Percentiles rank a stretch among this genome's conserved stretches.
Conservation (phyloP, 2,113 vertebrate genomes). For the Cairina moschata region DNA sequence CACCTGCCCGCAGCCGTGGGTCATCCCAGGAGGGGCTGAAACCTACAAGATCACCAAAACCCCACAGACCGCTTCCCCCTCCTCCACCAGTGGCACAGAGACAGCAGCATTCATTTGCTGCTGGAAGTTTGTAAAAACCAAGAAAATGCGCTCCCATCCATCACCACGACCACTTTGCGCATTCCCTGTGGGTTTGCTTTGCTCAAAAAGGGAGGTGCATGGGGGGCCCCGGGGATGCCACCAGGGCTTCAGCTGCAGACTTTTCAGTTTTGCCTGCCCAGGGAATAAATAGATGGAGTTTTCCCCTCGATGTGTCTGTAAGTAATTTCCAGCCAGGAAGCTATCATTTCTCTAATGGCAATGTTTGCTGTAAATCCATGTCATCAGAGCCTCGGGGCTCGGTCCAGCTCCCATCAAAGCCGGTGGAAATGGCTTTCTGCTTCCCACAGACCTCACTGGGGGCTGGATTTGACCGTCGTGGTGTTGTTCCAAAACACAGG, state of each 20-base stretch:
- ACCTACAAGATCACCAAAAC: background rate
- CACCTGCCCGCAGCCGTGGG: background rate
- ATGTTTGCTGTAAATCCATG: background rate
- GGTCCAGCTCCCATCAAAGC: conserved; percentile 11
- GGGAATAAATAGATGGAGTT: background rate
- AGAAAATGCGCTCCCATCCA: rapidly evolving
- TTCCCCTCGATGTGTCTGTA: background rate
- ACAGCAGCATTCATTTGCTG: rapidly evolving
- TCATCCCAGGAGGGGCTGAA: background rate
- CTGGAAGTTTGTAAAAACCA: background rate
- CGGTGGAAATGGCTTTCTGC: background rate
- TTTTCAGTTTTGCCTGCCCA: background rate
- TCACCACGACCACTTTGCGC: rapidly evolving
- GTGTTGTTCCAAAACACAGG: background rate
- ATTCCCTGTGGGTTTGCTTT: background rate
- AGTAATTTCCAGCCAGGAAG: background rate
- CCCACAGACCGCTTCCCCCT: rapidly evolving
- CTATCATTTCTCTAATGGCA: background rate
- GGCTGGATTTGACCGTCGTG: background rate
- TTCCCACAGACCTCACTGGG: background rate
- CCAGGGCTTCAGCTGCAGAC: background rate
- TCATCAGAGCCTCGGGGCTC: background rate
- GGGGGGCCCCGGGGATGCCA: background rate
- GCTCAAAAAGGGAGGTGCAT: rapidly evolving
- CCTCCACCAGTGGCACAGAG: background rate